Base-by-base conservation (phyloP, 2,113 vertebrate genomes). In the Boleophthalmus pectinirostris region DNA sequence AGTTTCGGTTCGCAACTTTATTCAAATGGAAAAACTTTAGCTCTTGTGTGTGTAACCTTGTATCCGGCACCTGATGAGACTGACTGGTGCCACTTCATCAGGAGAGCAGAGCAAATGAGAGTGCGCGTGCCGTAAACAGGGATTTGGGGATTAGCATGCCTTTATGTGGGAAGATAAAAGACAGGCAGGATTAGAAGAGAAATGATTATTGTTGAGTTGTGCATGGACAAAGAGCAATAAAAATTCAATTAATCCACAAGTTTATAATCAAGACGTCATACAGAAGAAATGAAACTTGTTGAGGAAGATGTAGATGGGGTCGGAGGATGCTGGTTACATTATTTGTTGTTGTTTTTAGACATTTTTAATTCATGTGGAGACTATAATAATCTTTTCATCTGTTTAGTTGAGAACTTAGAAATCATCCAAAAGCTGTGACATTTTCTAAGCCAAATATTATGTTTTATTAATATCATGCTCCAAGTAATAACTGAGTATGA, bases 161-260 rank as follows among this genome's bases (percentile, higher is more conserved):
- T 92, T 92, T 88, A 88, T 89, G 87, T 92, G 85, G 87, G 86
- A 89, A 89, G 87, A 89, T 91, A 90, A 89, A 92, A 90, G 78
- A 82, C 74, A 60, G 80, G 68, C 79, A 74, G 88, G 90, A 89
- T 91, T 90, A 92, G 82, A 85, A 78, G 82, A 82, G 73, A 74
- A 82, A 85, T 83, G 79, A 91, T 91, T 92, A 89, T 90, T 91
- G 83, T 88, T 77, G 85, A 82, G 84, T 88, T 90, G 84, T 83
- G 82, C 80, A 85, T 86, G 83, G 84, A 91, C 86, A 92, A 91
- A 90, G 79, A 91, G 72, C 78, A 88, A 89, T 87, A 88, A 88
- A 90, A 87, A 91, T 87, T 89, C 80, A 85, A 81, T 86, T 81
- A 92, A 91, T 90, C 86, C 83, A 70, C 70, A 61, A 69, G 82